Conservation (phyloP, 2,113 vertebrate species). For the Edolisoma coerulescens region DNA sequence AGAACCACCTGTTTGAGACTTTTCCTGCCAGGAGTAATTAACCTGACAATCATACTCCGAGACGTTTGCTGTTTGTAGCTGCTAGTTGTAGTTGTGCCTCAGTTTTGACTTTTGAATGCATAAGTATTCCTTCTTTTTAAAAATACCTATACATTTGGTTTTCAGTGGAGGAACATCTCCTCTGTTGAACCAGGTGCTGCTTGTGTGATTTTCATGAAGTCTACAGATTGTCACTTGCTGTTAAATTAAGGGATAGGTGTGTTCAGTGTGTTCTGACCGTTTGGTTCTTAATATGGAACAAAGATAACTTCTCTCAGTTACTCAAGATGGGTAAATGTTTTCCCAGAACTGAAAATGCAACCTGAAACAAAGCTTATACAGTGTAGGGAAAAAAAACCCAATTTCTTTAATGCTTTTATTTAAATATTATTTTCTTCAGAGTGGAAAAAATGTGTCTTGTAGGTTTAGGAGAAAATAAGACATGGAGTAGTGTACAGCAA, state of each 20-base stretch:
- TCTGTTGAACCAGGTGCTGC: not conserved
- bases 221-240: not conserved
- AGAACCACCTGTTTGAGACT: not conserved
- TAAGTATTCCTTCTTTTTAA: not conserved
- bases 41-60: not conserved
- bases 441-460: not conserved
- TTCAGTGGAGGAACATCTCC: not conserved
- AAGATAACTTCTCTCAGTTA: not conserved
- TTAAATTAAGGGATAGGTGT: not conserved
- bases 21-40: not conserved
- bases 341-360: not conserved
- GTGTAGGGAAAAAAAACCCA: rapidly evolving
- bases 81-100: not conserved
- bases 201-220: not conserved
- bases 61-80: not conserved
- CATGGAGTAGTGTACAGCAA: not conserved
- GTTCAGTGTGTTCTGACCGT: not conserved
- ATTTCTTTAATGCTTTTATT: not conserved
- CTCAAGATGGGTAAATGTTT: not conserved
- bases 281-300: not conserved
- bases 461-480: not conserved
- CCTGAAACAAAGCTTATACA: not conserved
- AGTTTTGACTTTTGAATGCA: not conserved
- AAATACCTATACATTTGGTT: rapidly evolving
- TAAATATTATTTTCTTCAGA: not conserved